Percentiles rank a stretch among this genome's conserved stretches.
Conservation (phyloP, 1,140 invertebrate species). For the Leptopilina boulardi region DNA sequence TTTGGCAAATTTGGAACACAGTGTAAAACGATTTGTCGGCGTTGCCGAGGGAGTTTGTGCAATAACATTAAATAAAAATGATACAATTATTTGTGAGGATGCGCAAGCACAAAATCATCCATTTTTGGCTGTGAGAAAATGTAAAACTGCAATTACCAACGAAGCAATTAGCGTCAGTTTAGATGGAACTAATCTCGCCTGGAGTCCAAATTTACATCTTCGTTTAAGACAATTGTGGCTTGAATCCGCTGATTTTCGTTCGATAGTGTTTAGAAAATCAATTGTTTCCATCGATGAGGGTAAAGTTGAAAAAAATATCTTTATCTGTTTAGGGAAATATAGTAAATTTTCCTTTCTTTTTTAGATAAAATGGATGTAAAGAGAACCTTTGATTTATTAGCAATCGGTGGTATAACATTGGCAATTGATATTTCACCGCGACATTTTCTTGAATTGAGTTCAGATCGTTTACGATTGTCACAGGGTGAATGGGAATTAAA, state of each 20-base stretch:
- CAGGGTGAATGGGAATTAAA: conserved; percentile 70
- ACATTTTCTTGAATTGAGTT: conserved; percentile 71
- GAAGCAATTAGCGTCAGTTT: conserved; percentile 67
- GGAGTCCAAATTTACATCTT: conserved; percentile 75
- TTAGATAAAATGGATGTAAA: conserved; percentile 47
- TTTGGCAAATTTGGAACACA: conserved; percentile 75
- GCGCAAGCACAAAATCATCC: conserved; percentile 68
- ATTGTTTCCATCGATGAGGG: conserved; percentile 34
- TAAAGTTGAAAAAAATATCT: conserved; percentile 24
- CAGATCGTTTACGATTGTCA: conserved; percentile 70
- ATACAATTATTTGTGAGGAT: conserved; percentile 68
- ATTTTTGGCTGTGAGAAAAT: conserved; percentile 72
- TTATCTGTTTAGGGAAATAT: conserved; percentile 1
- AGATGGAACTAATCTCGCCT: conserved; percentile 67
- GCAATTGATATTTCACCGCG: conserved; percentile 70
- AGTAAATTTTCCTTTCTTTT: conserved; percentile 13
- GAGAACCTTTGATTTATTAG: conserved; percentile 66
- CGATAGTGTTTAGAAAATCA: conserved; percentile 53
- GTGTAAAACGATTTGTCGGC: conserved; percentile 65
- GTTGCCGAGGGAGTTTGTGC: conserved; percentile 71
- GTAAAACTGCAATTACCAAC: conserved; percentile 66
- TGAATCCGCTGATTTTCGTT: conserved; percentile 68
- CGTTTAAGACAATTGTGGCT: conserved; percentile 69
- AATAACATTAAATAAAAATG: conserved; percentile 71
- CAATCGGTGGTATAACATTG: conserved; percentile 66